Evolutionary conservation across 2,113 vertebrate genomes (phyloP).

Genomic region (Rhea americana): DNA sequence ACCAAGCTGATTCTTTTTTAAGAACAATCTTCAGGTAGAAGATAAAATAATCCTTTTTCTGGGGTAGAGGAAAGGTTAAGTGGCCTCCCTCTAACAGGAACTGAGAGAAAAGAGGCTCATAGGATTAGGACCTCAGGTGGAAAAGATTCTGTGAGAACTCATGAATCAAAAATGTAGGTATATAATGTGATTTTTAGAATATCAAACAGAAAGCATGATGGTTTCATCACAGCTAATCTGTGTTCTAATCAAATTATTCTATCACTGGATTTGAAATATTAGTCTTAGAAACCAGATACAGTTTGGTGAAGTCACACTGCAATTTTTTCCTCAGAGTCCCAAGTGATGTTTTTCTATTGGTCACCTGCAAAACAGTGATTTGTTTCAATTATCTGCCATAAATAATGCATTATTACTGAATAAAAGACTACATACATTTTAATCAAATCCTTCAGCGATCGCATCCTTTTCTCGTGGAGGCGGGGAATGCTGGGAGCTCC

Average conservation of each 20-base stretch:
- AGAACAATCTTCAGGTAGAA: neutral
- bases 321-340: constrained; percentile 28
- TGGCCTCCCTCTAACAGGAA: neutral
- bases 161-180: constrained; percentile 9
- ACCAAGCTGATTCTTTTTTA: neutral
- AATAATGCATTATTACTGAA: constrained; percentile 37
- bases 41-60: constrained; percentile 15
- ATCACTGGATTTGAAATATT: constrained; percentile 44
- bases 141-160: neutral
- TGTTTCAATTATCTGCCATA: constrained; percentile 42
- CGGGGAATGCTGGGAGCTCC: neutral
- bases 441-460: neutral
- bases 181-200: constrained; percentile 41
- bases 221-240: constrained; percentile 41
- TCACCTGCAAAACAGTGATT: constrained; percentile 45
- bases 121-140: constrained; percentile 13
- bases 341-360: constrained; percentile 1
- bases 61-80: neutral
- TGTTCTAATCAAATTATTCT: constrained; percentile 59
- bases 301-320: neutral
- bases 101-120: neutral
- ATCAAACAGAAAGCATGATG: constrained; percentile 27
- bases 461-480: neutral
- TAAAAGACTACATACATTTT: constrained; percentile 9
- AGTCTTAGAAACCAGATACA: neutral